Evolutionary conservation across 1,140 invertebrate genomes (phyloP), one percentile per base, ranked within the genome.

Genomic region (Marisa cornuarietis): DNA sequence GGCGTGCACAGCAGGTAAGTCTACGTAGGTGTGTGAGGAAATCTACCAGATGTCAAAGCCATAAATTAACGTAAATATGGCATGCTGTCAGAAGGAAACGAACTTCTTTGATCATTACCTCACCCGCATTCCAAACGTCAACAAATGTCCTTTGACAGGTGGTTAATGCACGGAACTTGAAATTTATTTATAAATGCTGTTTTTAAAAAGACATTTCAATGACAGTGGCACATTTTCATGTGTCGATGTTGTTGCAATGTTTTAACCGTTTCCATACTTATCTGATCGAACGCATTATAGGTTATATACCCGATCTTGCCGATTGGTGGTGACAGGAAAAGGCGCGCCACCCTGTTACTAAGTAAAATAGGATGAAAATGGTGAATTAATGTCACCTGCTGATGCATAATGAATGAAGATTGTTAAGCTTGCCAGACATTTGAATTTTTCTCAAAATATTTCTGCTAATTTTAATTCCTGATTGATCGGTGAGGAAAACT

Each of bases 1-100:
- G 74, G 72, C 78, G 65, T 69, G 76, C 73, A n/a, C 78, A 79
- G 72, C 74, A 79, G 81, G 81, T 82, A 63, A 54, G 73, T 69
- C 49, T 68, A 1, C n/a, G 13, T 68, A 9, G 58, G 51, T 75
- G 14, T 80, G 66, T 66, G 24, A 58, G 68, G 52, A 75, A 69
- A 80, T 74, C 9, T 42, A 51, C 5, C 65, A 10, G 9, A 18
- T 24, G 65, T 68, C 65, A 8, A 26, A 20, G 22, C 51, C 62
- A 52, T 63, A 13, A 16, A 66, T 75, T 24, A 54, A 51, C 66
- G 11, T 51, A 76, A 63, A 74, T 74, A 75, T 75, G 65, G 49
- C 71, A 69, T 68, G 79, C 10, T 75, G 72, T 75, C 51, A 66
- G 20, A 80, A 74, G 58, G 26, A 80, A 80, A 75, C 72, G 22